Percentiles rank a stretch among this genome's conserved stretches.
These are phyloP conservation scores for Zootoca vivipara DNA, from an alignment of 2,113 vertebrate genomes.

Conservation along the genomic window DNA sequence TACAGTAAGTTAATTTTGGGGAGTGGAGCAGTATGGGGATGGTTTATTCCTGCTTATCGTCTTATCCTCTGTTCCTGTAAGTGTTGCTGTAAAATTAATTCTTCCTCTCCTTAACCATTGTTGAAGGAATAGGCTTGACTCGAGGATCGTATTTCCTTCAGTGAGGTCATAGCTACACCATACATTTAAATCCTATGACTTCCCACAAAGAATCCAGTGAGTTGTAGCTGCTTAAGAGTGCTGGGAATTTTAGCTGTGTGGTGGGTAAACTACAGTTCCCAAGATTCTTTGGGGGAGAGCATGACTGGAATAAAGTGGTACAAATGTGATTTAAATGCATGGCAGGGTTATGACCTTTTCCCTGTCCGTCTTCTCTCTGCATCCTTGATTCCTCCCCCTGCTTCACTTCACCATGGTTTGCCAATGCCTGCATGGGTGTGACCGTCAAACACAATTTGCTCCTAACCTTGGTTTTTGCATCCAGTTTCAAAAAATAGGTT, in stretches of 20 bases:
- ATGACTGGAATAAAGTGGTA: too few relatives aligned
- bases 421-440: not conserved
- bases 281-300: too few relatives aligned
- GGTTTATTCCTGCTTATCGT: not conserved
- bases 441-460: not conserved
- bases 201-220: too few relatives aligned
- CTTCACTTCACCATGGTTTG: not conserved
- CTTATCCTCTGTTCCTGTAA: not conserved
- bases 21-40: accelerated
- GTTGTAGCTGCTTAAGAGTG: too few relatives aligned
- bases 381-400: too few relatives aligned
- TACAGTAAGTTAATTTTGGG: slow-evolving; percentile 87
- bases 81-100: too few relatives aligned
- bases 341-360: not conserved
- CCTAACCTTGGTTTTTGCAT: not conserved
- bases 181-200: too few relatives aligned
- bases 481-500: too few relatives aligned
- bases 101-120: not conserved
- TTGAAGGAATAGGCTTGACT: not conserved
- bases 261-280: too few relatives aligned
- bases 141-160: not conserved
- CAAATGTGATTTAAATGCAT: too few relatives aligned
- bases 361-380: not conserved
- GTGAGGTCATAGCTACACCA: too few relatives aligned
- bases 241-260: too few relatives aligned